These are phyloP conservation scores for Eubasilissa regina DNA, from an alignment of 1,140 invertebrate species.

Conservation along the genomic window DNA sequence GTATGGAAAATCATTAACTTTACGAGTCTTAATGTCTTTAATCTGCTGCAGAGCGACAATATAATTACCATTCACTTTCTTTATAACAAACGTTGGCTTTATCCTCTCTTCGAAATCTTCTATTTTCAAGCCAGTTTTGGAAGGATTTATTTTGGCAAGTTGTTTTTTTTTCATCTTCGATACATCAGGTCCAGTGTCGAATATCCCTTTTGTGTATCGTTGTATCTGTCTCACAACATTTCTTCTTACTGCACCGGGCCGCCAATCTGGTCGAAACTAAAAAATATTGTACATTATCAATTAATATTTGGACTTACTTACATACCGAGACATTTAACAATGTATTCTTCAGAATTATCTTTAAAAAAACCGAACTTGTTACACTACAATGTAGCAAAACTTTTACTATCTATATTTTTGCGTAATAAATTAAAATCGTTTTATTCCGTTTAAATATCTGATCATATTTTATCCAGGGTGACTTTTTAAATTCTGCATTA, in stretches of 20 bases:
- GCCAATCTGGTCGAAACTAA: slow-evolving; percentile 41
- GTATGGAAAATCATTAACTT: slow-evolving; percentile 31
- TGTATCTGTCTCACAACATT: slow-evolving; percentile 33
- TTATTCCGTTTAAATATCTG: too few relatives aligned
- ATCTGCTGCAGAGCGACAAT: slow-evolving; percentile 24
- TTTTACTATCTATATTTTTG: too few relatives aligned
- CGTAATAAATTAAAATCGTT: too few relatives aligned
- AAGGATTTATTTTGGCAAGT: background rate
- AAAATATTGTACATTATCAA: slow-evolving; percentile 1
- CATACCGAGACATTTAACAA: too few relatives aligned
- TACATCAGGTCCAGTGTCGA: background rate
- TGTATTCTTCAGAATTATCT: too few relatives aligned
- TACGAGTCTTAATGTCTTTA: slow-evolving; percentile 13
- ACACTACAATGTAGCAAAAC: too few relatives aligned
- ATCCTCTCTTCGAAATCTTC: slow-evolving; percentile 16
- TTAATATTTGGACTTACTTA: slow-evolving; percentile 21
- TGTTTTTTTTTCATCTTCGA: slow-evolving; percentile 28
- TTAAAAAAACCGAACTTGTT: too few relatives aligned
- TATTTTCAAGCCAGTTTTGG: background rate
- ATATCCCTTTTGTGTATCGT: background rate
- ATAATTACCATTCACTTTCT: slow-evolving; percentile 31
- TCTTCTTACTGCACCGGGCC: slow-evolving; percentile 37
- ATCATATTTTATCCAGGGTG: too few relatives aligned
- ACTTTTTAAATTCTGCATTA: too few relatives aligned
- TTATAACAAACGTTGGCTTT: slow-evolving; percentile 42